These are phyloP conservation scores for Apamea monoglypha DNA, from an alignment of 2,888 invertebrate genomes.

Conservation along the genomic window DNA sequence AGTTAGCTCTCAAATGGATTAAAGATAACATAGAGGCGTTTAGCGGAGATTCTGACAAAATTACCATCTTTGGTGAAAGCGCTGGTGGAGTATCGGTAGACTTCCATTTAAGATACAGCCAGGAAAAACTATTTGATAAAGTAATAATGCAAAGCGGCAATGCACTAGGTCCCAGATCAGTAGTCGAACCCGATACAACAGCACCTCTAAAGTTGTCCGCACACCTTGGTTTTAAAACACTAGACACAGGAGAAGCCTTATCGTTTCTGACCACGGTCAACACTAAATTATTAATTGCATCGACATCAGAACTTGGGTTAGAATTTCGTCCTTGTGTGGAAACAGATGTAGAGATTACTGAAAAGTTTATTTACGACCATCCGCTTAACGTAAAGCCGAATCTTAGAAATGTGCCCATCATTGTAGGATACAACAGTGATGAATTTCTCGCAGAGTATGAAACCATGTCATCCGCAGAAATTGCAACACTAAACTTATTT, in stretches of 20 bases:
- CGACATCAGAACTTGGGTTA: conserved; percentile 64
- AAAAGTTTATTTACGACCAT: conserved; percentile 70
- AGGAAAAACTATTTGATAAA: conserved; percentile 75
- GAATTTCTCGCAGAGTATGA: conserved; percentile 63
- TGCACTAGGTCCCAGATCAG: conserved; percentile 60
- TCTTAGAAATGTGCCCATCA: conserved; percentile 65
- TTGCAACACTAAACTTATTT: conserved; percentile 57
- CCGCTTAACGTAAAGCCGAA: conserved; percentile 67
- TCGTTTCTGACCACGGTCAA: conserved; percentile 70
- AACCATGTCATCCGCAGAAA: conserved; percentile 53
- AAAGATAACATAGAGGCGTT: conserved; percentile 78
- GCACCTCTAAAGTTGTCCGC: conserved; percentile 72
- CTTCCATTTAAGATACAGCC: conserved; percentile 71
- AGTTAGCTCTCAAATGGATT: conserved; percentile 78
- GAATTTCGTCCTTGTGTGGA: conserved; percentile 74
- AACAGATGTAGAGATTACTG: conserved; percentile 63
- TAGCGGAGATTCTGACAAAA: conserved; percentile 76
- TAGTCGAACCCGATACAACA: conserved; percentile 66
- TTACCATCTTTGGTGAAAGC: conserved; percentile 80
- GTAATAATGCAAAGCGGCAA: conserved; percentile 78
- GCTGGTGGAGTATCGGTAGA: conserved; percentile 76
- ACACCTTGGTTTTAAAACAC: conserved; percentile 71
- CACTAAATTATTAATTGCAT: conserved; percentile 70
- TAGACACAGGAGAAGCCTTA: conserved; percentile 71
- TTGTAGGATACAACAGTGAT: conserved; percentile 71